A percentile compares a stretch with the other conserved stretches of the same genome.
Conservation (phyloP, 2,113 vertebrate species). For the Solenodon paradoxus region DNA sequence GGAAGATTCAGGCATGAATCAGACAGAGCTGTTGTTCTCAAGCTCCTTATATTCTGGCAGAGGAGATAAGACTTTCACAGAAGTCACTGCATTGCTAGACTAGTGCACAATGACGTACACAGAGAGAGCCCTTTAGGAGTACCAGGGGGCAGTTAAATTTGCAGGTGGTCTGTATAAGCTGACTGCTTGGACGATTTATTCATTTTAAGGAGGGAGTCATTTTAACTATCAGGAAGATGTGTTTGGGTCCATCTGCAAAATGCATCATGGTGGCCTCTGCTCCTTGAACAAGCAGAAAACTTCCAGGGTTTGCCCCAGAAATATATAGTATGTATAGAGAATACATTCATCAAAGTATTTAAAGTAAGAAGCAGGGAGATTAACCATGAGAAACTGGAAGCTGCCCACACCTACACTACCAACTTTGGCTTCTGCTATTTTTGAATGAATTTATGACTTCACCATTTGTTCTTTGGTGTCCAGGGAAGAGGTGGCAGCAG, state of each 20-base stretch:
- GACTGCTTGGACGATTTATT: neutral
- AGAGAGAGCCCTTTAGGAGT: neutral
- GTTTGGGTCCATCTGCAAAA: neutral
- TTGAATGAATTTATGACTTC: neutral
- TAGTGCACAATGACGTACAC: neutral
- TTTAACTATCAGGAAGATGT: neutral
- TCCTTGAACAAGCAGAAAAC: neutral
- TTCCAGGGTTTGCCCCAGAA: neutral
- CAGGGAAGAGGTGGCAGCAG: neutral
- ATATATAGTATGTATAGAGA: neutral
- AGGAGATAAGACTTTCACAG: neutral
- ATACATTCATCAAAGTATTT: neutral
- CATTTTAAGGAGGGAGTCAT: neutral
- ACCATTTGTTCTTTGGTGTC: neutral
- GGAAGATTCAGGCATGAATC: neutral
- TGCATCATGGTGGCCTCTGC: neutral
- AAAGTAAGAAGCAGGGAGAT: neutral
- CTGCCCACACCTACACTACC: neutral
- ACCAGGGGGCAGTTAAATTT: neutral
- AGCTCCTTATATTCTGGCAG: neutral
- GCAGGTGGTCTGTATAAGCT: neutral
- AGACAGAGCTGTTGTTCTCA: neutral
- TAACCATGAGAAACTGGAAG: neutral
- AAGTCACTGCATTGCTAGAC: neutral
- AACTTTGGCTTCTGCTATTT: neutral